These are phyloP conservation scores for Excalfactoria chinensis DNA, from an alignment of 2,113 vertebrate genomes.

Conservation along the genomic window DNA sequence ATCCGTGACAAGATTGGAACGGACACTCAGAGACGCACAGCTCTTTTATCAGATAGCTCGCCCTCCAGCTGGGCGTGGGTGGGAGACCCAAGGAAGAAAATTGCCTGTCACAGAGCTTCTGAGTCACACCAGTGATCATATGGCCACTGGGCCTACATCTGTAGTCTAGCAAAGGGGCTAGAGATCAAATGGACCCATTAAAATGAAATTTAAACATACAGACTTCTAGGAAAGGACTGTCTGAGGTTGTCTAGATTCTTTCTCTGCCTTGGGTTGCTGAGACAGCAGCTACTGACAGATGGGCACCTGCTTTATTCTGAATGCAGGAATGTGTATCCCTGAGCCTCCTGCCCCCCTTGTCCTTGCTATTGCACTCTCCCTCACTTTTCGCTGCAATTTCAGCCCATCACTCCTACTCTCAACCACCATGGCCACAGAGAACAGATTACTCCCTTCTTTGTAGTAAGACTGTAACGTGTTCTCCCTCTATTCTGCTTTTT, in stretches of 20 bases:
- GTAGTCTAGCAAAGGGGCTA: background rate
- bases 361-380: background rate
- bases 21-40: background rate
- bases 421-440: background rate
- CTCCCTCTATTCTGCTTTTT: background rate
- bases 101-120: background rate
- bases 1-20: background rate
- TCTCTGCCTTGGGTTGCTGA: background rate
- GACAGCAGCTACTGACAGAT: background rate
- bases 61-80: background rate
- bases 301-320: background rate
- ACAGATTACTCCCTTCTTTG: background rate
- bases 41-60: conserved; percentile 12
- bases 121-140: background rate
- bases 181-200: background rate
- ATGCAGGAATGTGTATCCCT: background rate
- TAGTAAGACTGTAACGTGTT: background rate
- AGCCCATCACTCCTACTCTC: background rate
- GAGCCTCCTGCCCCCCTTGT: background rate
- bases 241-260: background rate
- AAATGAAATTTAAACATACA: background rate
- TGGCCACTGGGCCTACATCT: background rate
- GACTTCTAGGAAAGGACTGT: background rate
- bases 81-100: conserved; percentile 39
- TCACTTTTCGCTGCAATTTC: background rate